phyloP scores from a whole-genome alignment of 2,888 invertebrate genomes.

The Acanthosepion lycidas region DNA sequence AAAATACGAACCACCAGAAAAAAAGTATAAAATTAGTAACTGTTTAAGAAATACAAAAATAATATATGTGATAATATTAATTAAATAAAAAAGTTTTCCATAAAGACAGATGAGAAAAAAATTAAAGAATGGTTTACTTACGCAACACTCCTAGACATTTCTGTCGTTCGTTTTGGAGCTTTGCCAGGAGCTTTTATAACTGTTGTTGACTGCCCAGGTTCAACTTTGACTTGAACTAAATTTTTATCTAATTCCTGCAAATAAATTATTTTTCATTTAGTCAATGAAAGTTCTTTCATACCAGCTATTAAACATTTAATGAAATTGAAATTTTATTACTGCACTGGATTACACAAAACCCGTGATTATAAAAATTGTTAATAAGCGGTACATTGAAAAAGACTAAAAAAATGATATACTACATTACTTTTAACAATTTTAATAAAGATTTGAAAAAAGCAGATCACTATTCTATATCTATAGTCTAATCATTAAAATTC shows the following conservation, averaged over 20 bases:
- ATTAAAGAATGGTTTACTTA: background rate
- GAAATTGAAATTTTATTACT: no score
- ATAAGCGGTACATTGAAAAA: no score
- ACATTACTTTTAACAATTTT: no score
- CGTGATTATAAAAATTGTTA: no score
- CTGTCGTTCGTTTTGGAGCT: conserved; percentile 47
- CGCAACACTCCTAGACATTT: conserved; percentile 48
- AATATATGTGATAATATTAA: background rate
- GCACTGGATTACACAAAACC: no score
- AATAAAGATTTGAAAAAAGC: no score
- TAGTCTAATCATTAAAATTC: no score
- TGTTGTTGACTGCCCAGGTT: conserved; percentile 47
- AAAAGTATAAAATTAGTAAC: background rate
- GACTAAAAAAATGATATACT: no score
- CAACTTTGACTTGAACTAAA: conserved; percentile 44
- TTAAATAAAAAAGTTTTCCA: background rate
- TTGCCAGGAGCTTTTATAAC: conserved; percentile 50
- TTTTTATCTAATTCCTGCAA: conserved; percentile 38
- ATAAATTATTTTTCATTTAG: background rate
- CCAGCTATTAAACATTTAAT: background rate
- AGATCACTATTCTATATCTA: no score
- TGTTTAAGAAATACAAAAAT: background rate
- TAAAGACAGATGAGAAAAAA: background rate
- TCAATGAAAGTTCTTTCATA: background rate
- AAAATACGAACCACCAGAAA: background rate